These are phyloP conservation scores for Lemur catta DNA, from an alignment of 2,797 vertebrate genomes.

Conservation along the genomic window DNA sequence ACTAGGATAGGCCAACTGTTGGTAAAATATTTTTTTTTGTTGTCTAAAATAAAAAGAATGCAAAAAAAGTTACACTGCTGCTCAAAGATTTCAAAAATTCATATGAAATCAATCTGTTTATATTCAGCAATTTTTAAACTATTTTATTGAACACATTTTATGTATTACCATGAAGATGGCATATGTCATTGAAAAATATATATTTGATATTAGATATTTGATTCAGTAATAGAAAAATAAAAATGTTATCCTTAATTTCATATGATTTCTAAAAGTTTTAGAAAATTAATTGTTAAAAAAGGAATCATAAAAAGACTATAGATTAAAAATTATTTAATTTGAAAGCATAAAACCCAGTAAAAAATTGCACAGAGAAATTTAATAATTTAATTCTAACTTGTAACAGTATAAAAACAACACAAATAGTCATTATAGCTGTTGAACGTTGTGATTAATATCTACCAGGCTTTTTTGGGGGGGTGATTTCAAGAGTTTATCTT, in stretches of 20 bases:
- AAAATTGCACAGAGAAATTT: neutral
- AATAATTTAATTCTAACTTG: neutral
- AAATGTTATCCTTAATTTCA: neutral
- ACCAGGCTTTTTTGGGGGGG: neutral
- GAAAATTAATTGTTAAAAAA: neutral
- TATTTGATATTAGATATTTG: neutral
- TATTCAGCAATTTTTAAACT: neutral
- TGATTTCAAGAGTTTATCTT: neutral
- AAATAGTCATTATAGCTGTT: neutral
- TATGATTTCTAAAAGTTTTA: neutral
- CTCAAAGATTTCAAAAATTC: neutral
- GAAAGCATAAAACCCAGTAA: neutral
- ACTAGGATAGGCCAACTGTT: conserved; percentile 46
- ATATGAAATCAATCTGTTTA: neutral
- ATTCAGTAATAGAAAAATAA: neutral
- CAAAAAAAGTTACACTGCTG: neutral
- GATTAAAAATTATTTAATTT: neutral
- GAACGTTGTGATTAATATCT: neutral
- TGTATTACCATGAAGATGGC: neutral
- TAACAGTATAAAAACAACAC: neutral
- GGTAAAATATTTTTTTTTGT: conserved; percentile 59
- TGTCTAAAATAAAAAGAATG: conserved; percentile 56
- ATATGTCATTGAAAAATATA: neutral
- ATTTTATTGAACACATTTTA: neutral
- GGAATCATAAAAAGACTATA: neutral